A percentile compares a stretch with the other conserved stretches of the same genome.
Evolutionary conservation across 2,888 invertebrate genomes (phyloP).

Genomic region (Lepidonotus clava): DNA sequence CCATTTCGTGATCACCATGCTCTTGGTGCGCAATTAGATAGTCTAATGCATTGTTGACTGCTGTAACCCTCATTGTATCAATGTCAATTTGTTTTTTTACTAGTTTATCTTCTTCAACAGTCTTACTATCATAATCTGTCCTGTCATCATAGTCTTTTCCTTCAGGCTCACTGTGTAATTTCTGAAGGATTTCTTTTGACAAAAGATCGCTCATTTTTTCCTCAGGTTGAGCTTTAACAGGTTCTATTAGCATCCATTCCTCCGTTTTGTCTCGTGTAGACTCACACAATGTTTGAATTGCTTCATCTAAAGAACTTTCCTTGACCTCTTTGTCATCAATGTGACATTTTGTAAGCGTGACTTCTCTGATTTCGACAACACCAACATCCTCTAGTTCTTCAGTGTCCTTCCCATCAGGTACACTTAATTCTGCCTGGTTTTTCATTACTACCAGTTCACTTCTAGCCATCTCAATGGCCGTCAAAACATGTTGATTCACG

Average conservation of each 20-base stretch:
- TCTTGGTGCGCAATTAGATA: no score
- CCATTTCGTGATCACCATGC: no score
- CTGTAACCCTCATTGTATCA: no score
- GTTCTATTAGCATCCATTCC: neutral
- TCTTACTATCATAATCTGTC: neutral
- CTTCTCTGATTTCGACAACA: no score
- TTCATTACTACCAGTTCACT: no score
- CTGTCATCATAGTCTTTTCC: neutral
- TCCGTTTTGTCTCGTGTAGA: neutral
- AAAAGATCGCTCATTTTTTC: neutral
- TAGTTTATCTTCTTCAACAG: neutral
- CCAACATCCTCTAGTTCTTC: no score
- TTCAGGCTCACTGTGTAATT: neutral
- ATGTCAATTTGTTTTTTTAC: slow-evolving; percentile 1
- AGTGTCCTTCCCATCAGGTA: no score
- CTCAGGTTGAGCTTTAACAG: no score
- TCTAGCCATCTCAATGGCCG: neutral
- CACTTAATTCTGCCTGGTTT: no score
- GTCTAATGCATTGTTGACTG: no score
- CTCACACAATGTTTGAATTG: neutral
- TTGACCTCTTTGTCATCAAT: neutral
- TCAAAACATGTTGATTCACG: neutral
- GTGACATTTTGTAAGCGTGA: no score
- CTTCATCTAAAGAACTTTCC: neutral
- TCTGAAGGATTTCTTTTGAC: no score